Conservation (phyloP, 2,113 vertebrate species). For the Silurus asotus region DNA sequence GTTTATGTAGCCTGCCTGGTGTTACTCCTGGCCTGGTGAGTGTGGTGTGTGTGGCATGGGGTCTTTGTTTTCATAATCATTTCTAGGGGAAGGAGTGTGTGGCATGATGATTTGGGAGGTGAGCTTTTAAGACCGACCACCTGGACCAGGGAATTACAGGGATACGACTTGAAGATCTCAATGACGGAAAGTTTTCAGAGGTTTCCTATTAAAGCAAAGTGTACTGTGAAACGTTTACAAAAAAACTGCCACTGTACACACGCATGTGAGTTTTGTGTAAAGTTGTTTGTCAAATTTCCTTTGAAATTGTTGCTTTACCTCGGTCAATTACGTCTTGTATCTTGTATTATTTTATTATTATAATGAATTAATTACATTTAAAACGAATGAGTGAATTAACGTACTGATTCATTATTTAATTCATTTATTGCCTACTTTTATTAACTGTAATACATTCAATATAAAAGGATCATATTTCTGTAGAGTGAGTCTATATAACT, state of each 20-base stretch:
- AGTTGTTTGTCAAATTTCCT: too few species aligned
- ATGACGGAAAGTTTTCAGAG: background rate
- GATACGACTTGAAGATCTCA: background rate
- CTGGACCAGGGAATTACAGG: background rate
- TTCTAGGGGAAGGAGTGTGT: conserved; percentile 38
- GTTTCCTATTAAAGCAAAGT: background rate
- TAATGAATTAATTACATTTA: too few species aligned
- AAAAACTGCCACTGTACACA: background rate
- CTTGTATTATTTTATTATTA: too few species aligned
- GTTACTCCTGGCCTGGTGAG: conserved; percentile 30
- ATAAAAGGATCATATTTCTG: background rate
- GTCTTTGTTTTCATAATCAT: conserved; percentile 45
- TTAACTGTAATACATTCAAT: too few species aligned
- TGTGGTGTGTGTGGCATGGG: background rate
- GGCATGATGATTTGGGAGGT: conserved; percentile 31
- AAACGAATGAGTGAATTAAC: too few species aligned
- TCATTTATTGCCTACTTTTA: too few species aligned
- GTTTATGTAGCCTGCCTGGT: conserved; percentile 50
- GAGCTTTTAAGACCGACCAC: conserved; percentile 39
- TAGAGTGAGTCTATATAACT: background rate
- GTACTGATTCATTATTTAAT: too few species aligned
- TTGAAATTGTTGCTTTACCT: too few species aligned
- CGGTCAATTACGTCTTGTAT: too few species aligned
- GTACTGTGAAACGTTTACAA: background rate
- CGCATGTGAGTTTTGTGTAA: background rate